Conservation (phyloP, 2,113 vertebrate genomes). For the Mormoops blainvillei region DNA sequence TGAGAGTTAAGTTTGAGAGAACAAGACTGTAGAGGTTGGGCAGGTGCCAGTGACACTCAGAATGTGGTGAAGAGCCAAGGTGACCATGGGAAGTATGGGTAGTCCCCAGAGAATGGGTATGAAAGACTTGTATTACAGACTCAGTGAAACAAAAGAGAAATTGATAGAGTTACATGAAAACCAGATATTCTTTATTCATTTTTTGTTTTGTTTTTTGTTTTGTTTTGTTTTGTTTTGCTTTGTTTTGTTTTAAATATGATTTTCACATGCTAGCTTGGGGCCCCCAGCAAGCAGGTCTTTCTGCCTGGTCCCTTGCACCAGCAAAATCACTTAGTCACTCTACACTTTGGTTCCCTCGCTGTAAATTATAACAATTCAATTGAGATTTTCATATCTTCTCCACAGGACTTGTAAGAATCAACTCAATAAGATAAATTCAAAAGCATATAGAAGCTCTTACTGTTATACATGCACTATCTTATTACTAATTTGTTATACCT, state of each 20-base stretch:
- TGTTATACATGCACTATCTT: background rate
- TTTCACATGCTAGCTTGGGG: background rate
- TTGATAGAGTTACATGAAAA: background rate
- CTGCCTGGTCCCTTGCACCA: background rate
- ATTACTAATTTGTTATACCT: background rate
- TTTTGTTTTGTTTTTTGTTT: background rate
- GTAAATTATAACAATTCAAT: background rate
- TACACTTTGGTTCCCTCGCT: background rate
- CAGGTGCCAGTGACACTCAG: background rate
- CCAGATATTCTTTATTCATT: background rate
- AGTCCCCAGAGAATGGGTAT: background rate
- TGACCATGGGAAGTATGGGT: fast-evolving
- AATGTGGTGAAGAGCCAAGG: background rate
- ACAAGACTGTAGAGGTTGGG: background rate
- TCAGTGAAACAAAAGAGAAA: background rate
- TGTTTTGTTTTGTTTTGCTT: background rate
- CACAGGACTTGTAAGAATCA: background rate
- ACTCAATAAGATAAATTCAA: background rate
- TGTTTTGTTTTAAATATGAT: background rate
- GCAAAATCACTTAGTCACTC: background rate
- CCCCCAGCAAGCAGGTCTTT: background rate
- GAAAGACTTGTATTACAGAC: background rate
- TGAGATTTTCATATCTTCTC: background rate
- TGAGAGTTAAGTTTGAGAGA: background rate
- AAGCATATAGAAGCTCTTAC: background rate